phyloP scores from a whole-genome alignment of 2,888 invertebrate species.

The Latheticus oryzae region DNA sequence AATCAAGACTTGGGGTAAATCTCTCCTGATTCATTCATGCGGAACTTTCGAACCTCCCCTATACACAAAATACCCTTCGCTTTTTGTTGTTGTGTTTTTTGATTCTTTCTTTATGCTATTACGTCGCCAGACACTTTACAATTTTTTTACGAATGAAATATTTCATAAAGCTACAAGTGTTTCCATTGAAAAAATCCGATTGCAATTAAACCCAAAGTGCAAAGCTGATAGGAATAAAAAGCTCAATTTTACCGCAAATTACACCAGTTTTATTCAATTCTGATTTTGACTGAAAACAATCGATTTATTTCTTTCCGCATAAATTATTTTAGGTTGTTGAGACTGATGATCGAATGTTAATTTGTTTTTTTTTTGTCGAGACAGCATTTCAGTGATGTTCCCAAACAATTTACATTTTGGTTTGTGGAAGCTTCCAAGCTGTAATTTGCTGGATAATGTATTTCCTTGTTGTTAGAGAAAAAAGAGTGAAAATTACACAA shows the following conservation, averaged over 20 bases:
- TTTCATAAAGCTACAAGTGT: no score
- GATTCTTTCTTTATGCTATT: constrained; percentile 40
- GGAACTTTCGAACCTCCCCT: constrained; percentile 43
- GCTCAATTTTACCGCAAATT: constrained; percentile 37
- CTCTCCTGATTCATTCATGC: constrained; percentile 42
- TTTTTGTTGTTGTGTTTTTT: constrained; percentile 43
- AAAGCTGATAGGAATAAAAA: no score
- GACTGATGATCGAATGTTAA: no score
- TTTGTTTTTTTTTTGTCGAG: constrained; percentile 25
- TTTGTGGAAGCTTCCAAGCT: constrained; percentile 29
- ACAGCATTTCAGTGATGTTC: constrained; percentile 29
- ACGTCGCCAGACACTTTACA: constrained; percentile 39
- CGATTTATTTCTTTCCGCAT: no score
- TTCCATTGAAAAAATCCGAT: no score
- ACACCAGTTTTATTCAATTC: constrained; percentile 33
- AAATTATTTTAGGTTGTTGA: no score
- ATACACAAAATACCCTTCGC: constrained; percentile 43
- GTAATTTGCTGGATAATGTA: constrained; percentile 38
- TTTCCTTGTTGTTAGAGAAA: no score
- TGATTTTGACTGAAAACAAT: no score
- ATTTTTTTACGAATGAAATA: no score
- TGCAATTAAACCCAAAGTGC: no score
- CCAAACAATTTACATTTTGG: constrained; percentile 40
- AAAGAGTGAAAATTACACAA: no score
- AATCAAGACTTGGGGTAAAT: no score